Percentiles rank a stretch among this genome's conserved stretches.
phyloP scores from a whole-genome alignment of 2,797 vertebrate genomes.

The Varecia variegata region DNA sequence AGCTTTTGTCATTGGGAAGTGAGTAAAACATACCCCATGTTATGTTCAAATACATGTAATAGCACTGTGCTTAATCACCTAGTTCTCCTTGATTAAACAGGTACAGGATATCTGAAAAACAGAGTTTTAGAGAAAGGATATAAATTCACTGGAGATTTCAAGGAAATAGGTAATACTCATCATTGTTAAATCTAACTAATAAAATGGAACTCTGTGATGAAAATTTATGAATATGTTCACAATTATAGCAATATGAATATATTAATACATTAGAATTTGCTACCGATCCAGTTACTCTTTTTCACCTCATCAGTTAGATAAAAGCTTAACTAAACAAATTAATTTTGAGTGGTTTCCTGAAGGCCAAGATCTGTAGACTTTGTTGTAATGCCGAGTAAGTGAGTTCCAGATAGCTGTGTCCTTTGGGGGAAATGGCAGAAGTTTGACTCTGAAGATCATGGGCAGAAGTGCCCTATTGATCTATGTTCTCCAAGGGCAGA shows the following conservation, averaged over 20 bases:
- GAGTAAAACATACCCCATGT: not conserved
- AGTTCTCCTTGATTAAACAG: not conserved
- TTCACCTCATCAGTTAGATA: constrained; percentile 24
- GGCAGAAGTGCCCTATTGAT: not conserved
- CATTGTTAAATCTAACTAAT: not conserved
- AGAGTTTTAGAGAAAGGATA: not conserved
- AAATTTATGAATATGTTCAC: constrained; percentile 15
- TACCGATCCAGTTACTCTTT: constrained; percentile 38
- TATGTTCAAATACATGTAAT: not conserved
- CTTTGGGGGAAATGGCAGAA: constrained; percentile 18
- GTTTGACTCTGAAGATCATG: not conserved
- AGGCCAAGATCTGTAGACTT: not conserved
- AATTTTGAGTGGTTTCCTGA: constrained; percentile 33
- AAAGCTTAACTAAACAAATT: constrained; percentile 63
- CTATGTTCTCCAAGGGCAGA: not conserved
- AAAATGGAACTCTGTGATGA: not conserved
- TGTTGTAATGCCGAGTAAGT: constrained; percentile 43
- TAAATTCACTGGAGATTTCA: not conserved
- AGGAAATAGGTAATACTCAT: not conserved
- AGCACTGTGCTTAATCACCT: not conserved
- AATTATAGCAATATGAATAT: constrained; percentile 14
- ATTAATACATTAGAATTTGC: constrained; percentile 10
- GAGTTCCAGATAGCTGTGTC: constrained; percentile 31
- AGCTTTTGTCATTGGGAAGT: not conserved
- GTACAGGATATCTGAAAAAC: not conserved